These are phyloP conservation scores for Pycnonotus jocosus DNA, from an alignment of 2,113 vertebrate species.

Conservation along the genomic window DNA sequence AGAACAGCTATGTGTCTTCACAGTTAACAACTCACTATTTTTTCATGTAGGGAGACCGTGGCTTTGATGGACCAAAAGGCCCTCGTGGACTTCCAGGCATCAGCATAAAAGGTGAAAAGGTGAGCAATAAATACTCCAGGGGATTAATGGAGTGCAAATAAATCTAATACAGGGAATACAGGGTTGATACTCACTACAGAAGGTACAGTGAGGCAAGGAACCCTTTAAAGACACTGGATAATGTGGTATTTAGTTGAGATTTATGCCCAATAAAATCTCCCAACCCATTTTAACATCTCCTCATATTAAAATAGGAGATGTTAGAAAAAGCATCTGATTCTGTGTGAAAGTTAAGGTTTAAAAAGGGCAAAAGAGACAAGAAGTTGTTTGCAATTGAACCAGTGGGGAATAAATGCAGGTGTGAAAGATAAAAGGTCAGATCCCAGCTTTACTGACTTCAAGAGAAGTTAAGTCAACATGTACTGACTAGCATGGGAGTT, in stretches of 20 bases:
- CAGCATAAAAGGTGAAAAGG: conserved; percentile 88
- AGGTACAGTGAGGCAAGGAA: conserved; percentile 50
- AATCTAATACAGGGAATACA: background rate
- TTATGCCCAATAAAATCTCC: conserved; percentile 31
- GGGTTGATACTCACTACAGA: conserved; percentile 45
- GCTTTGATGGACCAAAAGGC: conserved; percentile 82
- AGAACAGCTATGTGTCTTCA: background rate
- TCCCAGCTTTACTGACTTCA: background rate
- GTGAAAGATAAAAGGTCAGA: background rate
- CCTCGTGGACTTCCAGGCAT: conserved; percentile 78
- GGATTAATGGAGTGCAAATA: background rate
- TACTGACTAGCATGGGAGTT: background rate
- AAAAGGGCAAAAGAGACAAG: background rate
- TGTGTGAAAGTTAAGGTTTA: conserved; percentile 32
- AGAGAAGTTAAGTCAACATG: background rate
- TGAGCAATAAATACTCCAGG: conserved; percentile 68
- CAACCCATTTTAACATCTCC: conserved; percentile 32
- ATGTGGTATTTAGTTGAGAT: conserved; percentile 35
- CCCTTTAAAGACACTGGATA: background rate
- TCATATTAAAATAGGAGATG: conserved; percentile 15
- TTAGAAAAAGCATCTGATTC: conserved; percentile 45
- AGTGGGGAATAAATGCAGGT: background rate
- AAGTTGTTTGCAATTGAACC: background rate
- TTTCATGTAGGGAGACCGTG: conserved; percentile 79
- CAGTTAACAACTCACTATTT: background rate